Evolutionary conservation across 2,888 invertebrate species (phyloP).

Genomic region (Entomobrya multifasciata): DNA sequence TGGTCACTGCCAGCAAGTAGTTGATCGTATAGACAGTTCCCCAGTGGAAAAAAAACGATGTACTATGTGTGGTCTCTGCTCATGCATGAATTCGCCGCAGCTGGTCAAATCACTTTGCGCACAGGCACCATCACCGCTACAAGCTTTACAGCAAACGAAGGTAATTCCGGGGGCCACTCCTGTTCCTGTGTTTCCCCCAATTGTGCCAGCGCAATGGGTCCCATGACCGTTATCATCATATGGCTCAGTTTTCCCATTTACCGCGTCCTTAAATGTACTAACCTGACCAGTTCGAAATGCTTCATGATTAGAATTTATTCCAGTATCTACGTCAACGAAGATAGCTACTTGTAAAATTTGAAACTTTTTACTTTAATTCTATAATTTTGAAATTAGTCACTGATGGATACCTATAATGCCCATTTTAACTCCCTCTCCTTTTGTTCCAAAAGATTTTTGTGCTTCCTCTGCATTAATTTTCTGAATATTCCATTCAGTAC

Average conservation of each 20-base stretch:
- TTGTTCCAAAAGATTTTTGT: background rate
- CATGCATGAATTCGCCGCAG: conserved; percentile 41
- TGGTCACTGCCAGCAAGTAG: too few species aligned
- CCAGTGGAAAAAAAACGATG: too few species aligned
- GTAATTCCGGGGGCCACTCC: conserved; percentile 43
- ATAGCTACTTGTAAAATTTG: background rate
- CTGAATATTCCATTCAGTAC: conserved; percentile 44
- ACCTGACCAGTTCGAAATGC: background rate
- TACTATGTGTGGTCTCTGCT: conserved; percentile 32
- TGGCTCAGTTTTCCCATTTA: background rate
- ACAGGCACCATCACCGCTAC: background rate
- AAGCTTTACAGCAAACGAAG: conserved; percentile 48
- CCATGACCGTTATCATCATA: conserved; percentile 63
- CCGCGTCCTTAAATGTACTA: background rate
- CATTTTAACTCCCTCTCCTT: background rate
- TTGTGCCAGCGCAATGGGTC: conserved; percentile 49
- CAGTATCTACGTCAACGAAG: conserved; percentile 32
- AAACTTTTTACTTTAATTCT: background rate
- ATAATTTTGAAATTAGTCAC: background rate
- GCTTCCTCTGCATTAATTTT: background rate
- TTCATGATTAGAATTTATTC: conserved; percentile 4
- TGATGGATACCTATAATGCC: conserved; percentile 50
- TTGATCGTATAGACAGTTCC: too few species aligned
- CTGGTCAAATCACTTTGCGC: background rate
- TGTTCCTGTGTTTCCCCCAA: conserved; percentile 26